Conservation (phyloP, 2,113 vertebrate genomes). For the Ctenodactylus gundi region DNA sequence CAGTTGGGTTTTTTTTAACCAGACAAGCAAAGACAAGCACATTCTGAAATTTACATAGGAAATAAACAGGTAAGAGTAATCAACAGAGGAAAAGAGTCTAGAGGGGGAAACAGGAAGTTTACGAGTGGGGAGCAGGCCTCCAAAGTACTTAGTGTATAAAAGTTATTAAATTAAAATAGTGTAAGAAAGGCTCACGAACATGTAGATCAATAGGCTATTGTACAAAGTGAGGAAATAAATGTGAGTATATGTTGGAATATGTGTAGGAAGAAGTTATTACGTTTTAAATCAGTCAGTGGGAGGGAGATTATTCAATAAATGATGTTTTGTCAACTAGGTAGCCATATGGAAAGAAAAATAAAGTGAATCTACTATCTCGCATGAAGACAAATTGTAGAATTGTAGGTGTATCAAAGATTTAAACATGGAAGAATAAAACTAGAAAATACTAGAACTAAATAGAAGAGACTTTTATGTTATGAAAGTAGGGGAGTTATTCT, state of each 20-base stretch:
- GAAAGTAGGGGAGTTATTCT: background rate
- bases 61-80: slow-evolving; percentile 36
- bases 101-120: background rate
- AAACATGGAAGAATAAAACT: background rate
- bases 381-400: slow-evolving; percentile 26
- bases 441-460: background rate
- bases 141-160: background rate
- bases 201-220: background rate
- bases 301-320: background rate
- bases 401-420: background rate
- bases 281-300: background rate
- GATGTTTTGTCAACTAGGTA: background rate
- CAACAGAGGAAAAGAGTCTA: background rate
- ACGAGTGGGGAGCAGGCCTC: background rate
- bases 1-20: background rate
- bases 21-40: slow-evolving; percentile 10
- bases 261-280: background rate
- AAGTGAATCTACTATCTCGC: background rate
- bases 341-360: slow-evolving; percentile 14
- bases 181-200: background rate
- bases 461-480: background rate
- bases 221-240: slow-evolving; percentile 19
- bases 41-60: background rate
- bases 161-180: slow-evolving; percentile 28
- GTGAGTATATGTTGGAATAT: background rate